phyloP scores from a whole-genome alignment of 2,888 invertebrate genomes.

The Nebria brevicollis region DNA sequence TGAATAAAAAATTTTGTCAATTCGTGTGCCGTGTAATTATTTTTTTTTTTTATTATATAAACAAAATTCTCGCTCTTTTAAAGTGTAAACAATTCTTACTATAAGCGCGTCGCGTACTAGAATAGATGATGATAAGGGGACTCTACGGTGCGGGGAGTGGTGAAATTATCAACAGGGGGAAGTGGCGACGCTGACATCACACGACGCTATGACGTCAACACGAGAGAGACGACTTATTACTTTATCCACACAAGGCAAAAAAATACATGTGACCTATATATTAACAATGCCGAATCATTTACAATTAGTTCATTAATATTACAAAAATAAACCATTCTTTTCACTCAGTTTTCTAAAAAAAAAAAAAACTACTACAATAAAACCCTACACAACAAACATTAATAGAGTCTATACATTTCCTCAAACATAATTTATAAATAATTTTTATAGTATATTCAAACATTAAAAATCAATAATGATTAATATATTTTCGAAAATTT shows the following conservation, averaged over 20 bases:
- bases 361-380: no score
- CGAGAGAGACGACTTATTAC: constrained; percentile 49
- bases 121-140: constrained; percentile 58
- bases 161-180: constrained; percentile 55
- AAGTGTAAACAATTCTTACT: constrained; percentile 48
- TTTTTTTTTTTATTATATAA: background rate
- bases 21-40: background rate
- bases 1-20: background rate
- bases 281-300: constrained; percentile 6
- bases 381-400: no score
- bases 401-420: no score
- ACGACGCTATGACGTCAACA: constrained; percentile 58
- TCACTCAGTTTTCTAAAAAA: background rate
- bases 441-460: no score
- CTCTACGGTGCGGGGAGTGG: constrained; percentile 49
- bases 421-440: no score
- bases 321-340: background rate
- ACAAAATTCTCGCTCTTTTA: constrained; percentile 26
- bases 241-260: constrained; percentile 34
- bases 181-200: constrained; percentile 55
- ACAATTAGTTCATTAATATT: background rate
- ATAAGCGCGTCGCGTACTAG: constrained; percentile 54
- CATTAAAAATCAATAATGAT: no score
- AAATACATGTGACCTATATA: constrained; percentile 30
- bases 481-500: no score